Base-by-base conservation (phyloP, 64 coral and sea anemone species). In the Stichodactyla mertensii region DNA sequence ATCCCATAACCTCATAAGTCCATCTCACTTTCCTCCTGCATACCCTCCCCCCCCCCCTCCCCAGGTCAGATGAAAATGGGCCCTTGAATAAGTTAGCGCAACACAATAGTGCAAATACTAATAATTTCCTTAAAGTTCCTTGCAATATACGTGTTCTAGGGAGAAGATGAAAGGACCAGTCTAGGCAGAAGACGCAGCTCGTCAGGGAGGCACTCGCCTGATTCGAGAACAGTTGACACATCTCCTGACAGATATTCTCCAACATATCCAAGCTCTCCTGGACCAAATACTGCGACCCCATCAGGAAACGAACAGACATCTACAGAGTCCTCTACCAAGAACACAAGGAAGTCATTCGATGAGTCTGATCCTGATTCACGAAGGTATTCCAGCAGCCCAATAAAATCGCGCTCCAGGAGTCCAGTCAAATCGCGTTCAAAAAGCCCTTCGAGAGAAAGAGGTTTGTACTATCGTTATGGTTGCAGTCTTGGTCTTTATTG, bases 91-190 rank as follows among this genome's bases (percentile, higher is more conserved):
- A 66, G 7, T 18, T n/a, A 66, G 62, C 19, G 5, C 4, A 74
- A 74, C 78, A 55, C 36, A 54, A 55, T 52, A 81, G 89, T 86
- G 20, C 83, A 85, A n/a, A 58, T 85, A 85, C 83, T 85, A 85
- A 85, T 64, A 16, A 57, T 85, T 85, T 85, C 26, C 83, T 85
- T 85, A 85, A 84, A 85, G 83, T 5, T 82, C 80, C 52, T 85
- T 52, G 16, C 24, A 28, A 64, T 85, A 26, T 85, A 13, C 83
- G 54, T 85, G 0, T 64, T 85, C 10, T 85, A 85, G 83, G 83
- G 52, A 62, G 80, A 82, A 82, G 80, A 82, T 36, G 24, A 13
- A 74, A 74, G 69, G 10, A 27, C 24, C 27, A 74, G 69, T 74
- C 69, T 26, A 74, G 27, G 69, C 10, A 54, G 78, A 81, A 81